Percentiles rank a stretch among this genome's conserved stretches.
phyloP scores from a whole-genome alignment of 2,797 vertebrate species.

The Peromyscus eremicus region DNA sequence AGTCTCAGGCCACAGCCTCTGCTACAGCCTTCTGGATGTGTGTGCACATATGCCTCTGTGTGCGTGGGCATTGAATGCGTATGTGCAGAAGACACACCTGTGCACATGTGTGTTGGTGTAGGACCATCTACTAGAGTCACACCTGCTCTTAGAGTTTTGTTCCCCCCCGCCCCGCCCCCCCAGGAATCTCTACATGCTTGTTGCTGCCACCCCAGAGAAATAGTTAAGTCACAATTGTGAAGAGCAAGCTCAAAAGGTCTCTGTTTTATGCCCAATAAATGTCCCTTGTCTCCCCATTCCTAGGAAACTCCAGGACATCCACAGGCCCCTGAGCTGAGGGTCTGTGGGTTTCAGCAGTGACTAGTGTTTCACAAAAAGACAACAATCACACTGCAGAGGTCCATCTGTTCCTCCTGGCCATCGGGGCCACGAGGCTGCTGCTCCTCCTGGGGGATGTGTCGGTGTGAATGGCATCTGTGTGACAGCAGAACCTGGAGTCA shows the following conservation, averaged over 20 bases:
- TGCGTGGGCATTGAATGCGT: not conserved
- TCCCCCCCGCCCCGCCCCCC: accelerated
- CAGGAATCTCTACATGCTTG: not conserved
- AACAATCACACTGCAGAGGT: slow-evolving; percentile 38
- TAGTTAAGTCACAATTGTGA: not conserved
- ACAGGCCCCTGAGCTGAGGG: not conserved
- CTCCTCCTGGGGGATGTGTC: slow-evolving; percentile 45
- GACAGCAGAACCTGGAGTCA: slow-evolving; percentile 19
- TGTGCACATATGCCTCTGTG: not conserved
- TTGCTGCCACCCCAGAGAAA: not conserved
- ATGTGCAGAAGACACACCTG: not conserved
- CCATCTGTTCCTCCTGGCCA: slow-evolving; percentile 40
- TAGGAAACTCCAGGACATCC: not conserved
- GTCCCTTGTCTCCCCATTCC: accelerated
- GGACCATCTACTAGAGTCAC: not conserved
- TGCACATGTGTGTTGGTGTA: not conserved
- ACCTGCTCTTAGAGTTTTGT: not conserved
- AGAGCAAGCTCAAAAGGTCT: not conserved
- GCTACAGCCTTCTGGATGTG: accelerated
- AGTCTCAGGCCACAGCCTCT: not conserved
- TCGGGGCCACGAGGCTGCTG: slow-evolving; percentile 46
- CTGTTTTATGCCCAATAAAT: not conserved
- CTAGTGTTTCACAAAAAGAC: not conserved
- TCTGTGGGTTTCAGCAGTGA: not conserved
- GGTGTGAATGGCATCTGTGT: not conserved